Evolutionary conservation across 2,797 vertebrate species (phyloP).

Genomic region (Bufotes viridis): DNA sequence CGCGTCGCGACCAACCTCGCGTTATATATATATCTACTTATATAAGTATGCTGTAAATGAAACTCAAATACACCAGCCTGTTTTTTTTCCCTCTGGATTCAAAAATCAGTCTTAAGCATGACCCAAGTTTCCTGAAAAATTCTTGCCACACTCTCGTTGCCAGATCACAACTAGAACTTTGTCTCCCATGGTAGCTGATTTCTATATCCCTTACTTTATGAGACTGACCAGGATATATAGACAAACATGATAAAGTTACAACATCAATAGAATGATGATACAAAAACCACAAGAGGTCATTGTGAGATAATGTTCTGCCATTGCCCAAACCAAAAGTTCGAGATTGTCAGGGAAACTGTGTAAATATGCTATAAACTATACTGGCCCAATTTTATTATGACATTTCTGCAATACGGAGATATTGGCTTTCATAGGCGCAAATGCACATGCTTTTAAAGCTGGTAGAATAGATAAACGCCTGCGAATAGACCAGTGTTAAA

Average conservation of each 20-base stretch:
- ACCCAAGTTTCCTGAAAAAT: too few relatives aligned
- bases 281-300: conserved; percentile 32
- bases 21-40: too few relatives aligned
- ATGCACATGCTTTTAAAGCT: conserved; percentile 5
- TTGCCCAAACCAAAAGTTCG: conserved; percentile 42
- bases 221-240: neutral
- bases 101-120: too few relatives aligned
- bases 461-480: conserved; percentile 25
- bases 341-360: conserved; percentile 20
- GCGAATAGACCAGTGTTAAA: conserved; percentile 46
- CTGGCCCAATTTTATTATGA: conserved; percentile 15
- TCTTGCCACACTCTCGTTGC: neutral
- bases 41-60: too few relatives aligned
- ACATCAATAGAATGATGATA: conserved; percentile 26
- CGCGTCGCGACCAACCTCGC: too few relatives aligned
- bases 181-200: neutral
- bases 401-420: conserved; percentile 32
- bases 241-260: conserved; percentile 28
- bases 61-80: too few relatives aligned
- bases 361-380: conserved; percentile 33
- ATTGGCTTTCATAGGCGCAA: conserved; percentile 16
- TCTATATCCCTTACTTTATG: neutral
- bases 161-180: neutral
- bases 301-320: conserved; percentile 21
- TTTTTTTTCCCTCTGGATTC: too few relatives aligned